Base-by-base conservation (phyloP, 2,888 invertebrate genomes). In the Ophion ventricosus region DNA sequence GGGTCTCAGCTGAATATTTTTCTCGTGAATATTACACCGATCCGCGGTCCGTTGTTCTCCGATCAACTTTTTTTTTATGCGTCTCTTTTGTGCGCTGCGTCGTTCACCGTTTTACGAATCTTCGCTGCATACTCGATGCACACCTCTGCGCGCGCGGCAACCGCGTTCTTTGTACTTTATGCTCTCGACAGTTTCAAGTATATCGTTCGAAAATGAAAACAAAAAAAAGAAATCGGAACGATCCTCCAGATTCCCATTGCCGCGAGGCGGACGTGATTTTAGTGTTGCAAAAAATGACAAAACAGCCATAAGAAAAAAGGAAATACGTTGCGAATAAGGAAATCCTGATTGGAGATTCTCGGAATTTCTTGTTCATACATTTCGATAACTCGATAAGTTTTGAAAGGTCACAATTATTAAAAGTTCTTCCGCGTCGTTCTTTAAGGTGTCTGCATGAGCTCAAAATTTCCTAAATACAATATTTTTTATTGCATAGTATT, bases 1-100 rank as follows among this genome's bases (percentile, higher is more conserved):
- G 26, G 80, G 56, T 70, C 72, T 26, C 76, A 84, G 61, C 78
- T 40, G 72, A 72, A 79, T 57, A 73, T 72, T 82, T 82, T 61
- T 54, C 73, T 67, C 56, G n/a, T 23, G 40, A 54, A 72, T 77
- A 59, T 78, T 59, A 81, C 61, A 73, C 64, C 79, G 64, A 72
- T n/a, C 54, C 29, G 35, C 69, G 26, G 11, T 20, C 20, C 63
- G 78, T 79, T 79, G 72, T 79, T 79, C 79, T 72, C 49, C 72
- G 57, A 64, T 56, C 64, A 78, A 66, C 61, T 54, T 78, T 72
- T 64, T 70, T 72, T 29, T 70, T 26, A n/a, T 29, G 11, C 49
- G 25, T 69, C 40, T 67, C 61, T 64, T 57, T 11, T 63, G 29
- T 64, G 17, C 54, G 20, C 49, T 35, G n/a, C 59, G 67, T 17